Percentiles rank a stretch among this genome's conserved stretches.
Evolutionary conservation across 2,113 vertebrate species (phyloP).

Genomic region (Centropristis striata): DNA sequence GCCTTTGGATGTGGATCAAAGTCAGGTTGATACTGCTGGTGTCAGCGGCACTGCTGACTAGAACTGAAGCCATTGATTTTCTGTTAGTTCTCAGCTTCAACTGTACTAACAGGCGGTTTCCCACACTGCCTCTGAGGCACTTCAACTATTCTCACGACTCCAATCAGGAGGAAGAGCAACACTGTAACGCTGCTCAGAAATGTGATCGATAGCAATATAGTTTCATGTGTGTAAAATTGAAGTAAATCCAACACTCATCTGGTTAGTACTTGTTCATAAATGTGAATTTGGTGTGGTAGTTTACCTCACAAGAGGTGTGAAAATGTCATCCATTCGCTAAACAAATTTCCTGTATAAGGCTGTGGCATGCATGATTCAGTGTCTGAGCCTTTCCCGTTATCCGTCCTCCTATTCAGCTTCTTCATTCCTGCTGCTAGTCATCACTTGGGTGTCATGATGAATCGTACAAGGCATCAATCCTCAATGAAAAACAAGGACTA

Average conservation of each 20-base stretch:
- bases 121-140: conserved; percentile 47
- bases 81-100: conserved; percentile 67
- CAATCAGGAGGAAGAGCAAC: conserved; percentile 23
- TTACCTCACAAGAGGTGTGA: background rate
- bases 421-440: conserved; percentile 23
- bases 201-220: background rate
- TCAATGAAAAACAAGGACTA: conserved; percentile 44
- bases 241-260: background rate
- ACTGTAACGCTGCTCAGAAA: background rate
- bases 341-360: background rate
- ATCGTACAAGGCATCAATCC: conserved; percentile 27
- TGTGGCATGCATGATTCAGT: conserved; percentile 23
- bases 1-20: conserved; percentile 71
- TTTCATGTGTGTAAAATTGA: background rate
- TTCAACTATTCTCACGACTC: conserved; percentile 43
- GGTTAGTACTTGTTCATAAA: background rate
- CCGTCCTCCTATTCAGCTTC: conserved; percentile 26
- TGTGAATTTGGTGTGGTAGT: background rate
- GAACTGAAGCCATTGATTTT: conserved; percentile 68
- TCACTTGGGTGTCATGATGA: conserved; percentile 28
- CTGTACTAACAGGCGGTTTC: conserved; percentile 63
- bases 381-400: conserved; percentile 7
- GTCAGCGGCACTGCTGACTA: conserved; percentile 62
- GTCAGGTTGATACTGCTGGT: conserved; percentile 55
- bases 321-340: background rate